Percentiles rank a stretch among this genome's conserved stretches.
Evolutionary conservation across 2,797 vertebrate species (phyloP).

Genomic region (Schizopygopsis malacanthus): DNA sequence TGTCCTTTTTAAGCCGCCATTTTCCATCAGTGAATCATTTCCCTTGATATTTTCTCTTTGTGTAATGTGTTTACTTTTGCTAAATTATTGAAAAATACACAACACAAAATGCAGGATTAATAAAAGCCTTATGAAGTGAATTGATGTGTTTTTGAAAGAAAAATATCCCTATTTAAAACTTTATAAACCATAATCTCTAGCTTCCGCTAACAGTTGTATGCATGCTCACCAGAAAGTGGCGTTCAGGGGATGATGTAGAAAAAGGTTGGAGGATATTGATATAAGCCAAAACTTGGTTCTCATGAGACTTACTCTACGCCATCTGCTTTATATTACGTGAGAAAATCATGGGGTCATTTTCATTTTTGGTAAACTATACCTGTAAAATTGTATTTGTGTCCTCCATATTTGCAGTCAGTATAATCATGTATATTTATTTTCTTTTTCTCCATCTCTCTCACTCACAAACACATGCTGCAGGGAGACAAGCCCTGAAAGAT

Average conservation of each 20-base stretch:
- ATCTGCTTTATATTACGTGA: not conserved
- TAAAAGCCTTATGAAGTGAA: too few species aligned
- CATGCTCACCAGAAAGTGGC: not conserved
- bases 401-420: not conserved
- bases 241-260: not conserved
- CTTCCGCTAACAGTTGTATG: too few species aligned
- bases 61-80: not conserved
- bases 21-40: not conserved
- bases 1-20: not conserved
- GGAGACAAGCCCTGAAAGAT: constrained; percentile 48
- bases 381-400: not conserved
- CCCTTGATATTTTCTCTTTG: not conserved
- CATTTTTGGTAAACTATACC: not conserved
- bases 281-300: not conserved
- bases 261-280: not conserved
- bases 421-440: constrained; percentile 4
- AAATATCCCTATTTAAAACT: too few species aligned
- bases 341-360: not conserved
- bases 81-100: not conserved
- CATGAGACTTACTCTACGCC: not conserved
- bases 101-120: too few species aligned
- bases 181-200: too few species aligned
- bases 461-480: constrained; percentile 17
- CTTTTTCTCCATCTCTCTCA: not conserved
- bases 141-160: too few species aligned